phyloP scores from a whole-genome alignment of 2,113 vertebrate species.

The Trochalopteron elliotii region DNA sequence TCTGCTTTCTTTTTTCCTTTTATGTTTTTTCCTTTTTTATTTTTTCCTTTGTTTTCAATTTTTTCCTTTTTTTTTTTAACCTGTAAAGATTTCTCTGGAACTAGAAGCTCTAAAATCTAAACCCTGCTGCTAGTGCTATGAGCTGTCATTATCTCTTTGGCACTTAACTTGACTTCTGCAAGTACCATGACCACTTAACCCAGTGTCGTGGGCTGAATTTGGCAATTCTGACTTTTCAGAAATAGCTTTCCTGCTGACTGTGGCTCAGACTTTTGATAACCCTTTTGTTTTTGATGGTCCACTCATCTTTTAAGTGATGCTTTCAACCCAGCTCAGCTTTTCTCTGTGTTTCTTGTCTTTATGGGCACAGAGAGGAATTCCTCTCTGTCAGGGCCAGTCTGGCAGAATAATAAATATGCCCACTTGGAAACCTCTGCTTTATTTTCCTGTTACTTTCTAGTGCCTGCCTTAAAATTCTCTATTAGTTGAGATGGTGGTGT shows the following conservation, averaged over 20 bases:
- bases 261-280: neutral
- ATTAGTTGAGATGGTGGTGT: neutral
- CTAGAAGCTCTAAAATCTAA: neutral
- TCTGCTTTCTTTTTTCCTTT: neutral
- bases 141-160: neutral
- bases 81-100: neutral
- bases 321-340: neutral
- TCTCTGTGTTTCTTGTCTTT: neutral
- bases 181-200: neutral
- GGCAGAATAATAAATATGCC: neutral
- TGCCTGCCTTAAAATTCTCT: neutral
- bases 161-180: neutral
- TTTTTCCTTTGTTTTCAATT: neutral
- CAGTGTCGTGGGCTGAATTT: neutral
- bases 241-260: neutral
- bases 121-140: neutral
- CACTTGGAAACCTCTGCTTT: neutral
- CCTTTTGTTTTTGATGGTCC: neutral
- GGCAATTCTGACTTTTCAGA: neutral
- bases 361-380: neutral
- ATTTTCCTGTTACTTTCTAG: neutral
- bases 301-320: neutral
- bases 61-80: too few species aligned
- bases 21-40: too few species aligned
- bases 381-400: rapidly evolving